Conservation (phyloP, 2,888 invertebrate species). For the Acanthacorydalis orientalis region DNA sequence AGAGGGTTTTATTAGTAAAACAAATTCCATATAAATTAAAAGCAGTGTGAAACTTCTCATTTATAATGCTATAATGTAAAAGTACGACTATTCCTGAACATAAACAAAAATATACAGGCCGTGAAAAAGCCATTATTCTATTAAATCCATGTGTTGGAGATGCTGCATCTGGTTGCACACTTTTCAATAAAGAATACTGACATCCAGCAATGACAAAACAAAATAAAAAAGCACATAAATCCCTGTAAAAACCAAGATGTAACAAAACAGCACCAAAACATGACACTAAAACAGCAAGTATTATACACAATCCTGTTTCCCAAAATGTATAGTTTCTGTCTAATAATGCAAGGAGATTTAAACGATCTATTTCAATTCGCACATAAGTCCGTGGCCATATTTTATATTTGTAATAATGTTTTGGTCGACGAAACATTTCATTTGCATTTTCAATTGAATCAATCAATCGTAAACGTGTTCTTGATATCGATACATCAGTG, state of each 20-base stretch:
- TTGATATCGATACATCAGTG: constrained; percentile 32
- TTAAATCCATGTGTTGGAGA: constrained; percentile 98
- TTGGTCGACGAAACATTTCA: constrained; percentile 20
- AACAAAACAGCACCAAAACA: constrained; percentile 71
- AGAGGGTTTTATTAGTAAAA: constrained; percentile 40
- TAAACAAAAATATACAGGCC: constrained; percentile 85
- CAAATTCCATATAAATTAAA: constrained; percentile 28
- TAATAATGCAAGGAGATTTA: constrained; percentile 79
- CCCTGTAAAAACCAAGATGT: constrained; percentile 72
- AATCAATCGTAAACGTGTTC: constrained; percentile 37
- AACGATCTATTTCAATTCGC: constrained; percentile 82
- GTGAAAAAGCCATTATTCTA: constrained; percentile 80
- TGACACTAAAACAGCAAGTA: constrained; percentile 72
- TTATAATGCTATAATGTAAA: constrained; percentile 19
- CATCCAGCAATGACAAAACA: constrained; percentile 96
- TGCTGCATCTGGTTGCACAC: constrained; percentile 96
- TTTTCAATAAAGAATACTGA: constrained; percentile 92
- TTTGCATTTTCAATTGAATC: constrained; percentile 36
- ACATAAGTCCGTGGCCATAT: constrained; percentile 43
- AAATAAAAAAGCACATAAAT: constrained; percentile 84
- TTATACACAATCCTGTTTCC: constrained; percentile 66
- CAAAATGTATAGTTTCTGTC: constrained; percentile 77
- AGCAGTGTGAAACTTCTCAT: constrained; percentile 16
- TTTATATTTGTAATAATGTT: constrained; percentile 60
- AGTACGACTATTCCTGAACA: constrained; percentile 36